A percentile compares a stretch with the other conserved stretches of the same genome.
These are phyloP conservation scores for Chrysemys picta DNA, from an alignment of 2,113 vertebrate genomes.

Conservation along the genomic window DNA sequence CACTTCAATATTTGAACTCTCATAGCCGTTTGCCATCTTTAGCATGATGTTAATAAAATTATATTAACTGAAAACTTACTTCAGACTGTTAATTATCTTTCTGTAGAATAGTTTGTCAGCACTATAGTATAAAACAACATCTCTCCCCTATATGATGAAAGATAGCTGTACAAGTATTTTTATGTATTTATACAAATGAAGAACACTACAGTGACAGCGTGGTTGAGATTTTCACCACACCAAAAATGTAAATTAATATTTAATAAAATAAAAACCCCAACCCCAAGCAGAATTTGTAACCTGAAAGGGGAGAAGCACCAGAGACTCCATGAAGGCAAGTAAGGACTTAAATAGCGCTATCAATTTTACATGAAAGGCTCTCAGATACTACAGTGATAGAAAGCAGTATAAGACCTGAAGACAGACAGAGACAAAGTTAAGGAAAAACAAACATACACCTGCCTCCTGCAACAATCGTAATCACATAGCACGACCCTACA, in stretches of 20 bases:
- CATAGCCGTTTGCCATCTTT: accelerated
- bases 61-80: background rate
- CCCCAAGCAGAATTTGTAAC: background rate
- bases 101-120: background rate
- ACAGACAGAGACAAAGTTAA: background rate
- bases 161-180: background rate
- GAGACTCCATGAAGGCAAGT: background rate
- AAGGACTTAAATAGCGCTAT: background rate
- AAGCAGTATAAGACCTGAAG: background rate
- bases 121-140: background rate
- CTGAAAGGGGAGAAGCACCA: background rate
- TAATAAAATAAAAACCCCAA: background rate
- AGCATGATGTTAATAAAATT: background rate
- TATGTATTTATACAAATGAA: accelerated
- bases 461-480: background rate
- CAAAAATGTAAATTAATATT: background rate
- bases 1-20: background rate
- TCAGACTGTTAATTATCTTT: background rate
- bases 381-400: background rate
- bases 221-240: background rate
- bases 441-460: background rate
- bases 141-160: background rate
- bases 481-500: background rate
- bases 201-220: background rate
- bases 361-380: background rate